Evolutionary conservation across 2,797 vertebrate genomes (phyloP).

Genomic region (Trachops cirrhosus): DNA sequence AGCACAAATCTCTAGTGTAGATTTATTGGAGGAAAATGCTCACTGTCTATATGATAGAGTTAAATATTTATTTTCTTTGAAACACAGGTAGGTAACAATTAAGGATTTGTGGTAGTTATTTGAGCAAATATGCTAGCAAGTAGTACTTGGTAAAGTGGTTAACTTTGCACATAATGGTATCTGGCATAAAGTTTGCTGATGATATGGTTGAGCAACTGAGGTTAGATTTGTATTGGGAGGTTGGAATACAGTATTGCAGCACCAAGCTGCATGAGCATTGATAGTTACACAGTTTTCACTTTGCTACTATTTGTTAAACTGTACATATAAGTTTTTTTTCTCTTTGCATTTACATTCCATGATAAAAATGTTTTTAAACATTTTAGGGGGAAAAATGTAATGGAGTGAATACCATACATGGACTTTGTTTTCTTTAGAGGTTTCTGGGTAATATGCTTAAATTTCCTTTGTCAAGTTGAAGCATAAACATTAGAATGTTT

Average conservation of each 20-base stretch:
- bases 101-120: neutral
- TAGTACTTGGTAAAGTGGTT: neutral
- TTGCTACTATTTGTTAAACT: neutral
- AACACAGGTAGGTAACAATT: constrained; percentile 2
- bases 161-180: neutral
- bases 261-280: neutral
- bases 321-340: neutral
- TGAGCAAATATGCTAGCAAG: neutral
- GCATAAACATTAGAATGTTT: constrained; percentile 59
- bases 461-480: constrained; percentile 61
- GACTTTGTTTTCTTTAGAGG: constrained; percentile 44
- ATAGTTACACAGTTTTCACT: neutral
- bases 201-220: neutral
- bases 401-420: constrained; percentile 2
- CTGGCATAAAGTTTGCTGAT: neutral
- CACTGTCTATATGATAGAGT: constrained; percentile 56
- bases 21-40: constrained; percentile 77
- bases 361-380: constrained; percentile 50
- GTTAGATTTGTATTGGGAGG: neutral
- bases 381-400: neutral
- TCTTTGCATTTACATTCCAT: neutral
- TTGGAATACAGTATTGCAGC: neutral
- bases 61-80: constrained; percentile 57
- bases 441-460: constrained; percentile 45
- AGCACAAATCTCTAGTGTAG: constrained; percentile 45